Percentiles rank a stretch among this genome's conserved stretches.
These are phyloP conservation scores for Erynnis tages DNA, from an alignment of 2,888 invertebrate genomes.

Conservation along the genomic window DNA sequence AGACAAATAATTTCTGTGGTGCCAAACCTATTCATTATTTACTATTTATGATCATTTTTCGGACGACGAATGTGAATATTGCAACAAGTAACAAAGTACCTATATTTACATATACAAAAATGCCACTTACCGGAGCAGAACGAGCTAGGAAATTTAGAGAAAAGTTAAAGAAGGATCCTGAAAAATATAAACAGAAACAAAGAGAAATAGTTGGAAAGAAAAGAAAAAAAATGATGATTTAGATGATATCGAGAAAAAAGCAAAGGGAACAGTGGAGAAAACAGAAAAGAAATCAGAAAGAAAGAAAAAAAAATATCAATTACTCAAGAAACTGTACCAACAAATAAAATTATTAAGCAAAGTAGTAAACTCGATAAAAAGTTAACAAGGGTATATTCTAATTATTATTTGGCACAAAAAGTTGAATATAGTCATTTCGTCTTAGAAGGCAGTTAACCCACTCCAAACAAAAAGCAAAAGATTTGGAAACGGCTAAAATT, in stretches of 20 bases:
- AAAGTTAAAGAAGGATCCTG: constrained; percentile 27
- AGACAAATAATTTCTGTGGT: constrained; percentile 6
- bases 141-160: constrained; percentile 26
- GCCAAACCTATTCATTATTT: constrained; percentile 12
- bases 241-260: constrained; percentile 18
- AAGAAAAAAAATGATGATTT: constrained; percentile 13
- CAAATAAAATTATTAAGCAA: constrained; percentile 5
- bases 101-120: neutral
- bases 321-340: constrained; percentile 16
- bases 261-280: constrained; percentile 20
- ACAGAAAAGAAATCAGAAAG: constrained; percentile 22
- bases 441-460: neutral
- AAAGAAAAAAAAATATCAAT: neutral
- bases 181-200: constrained; percentile 24
- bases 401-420: neutral
- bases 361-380: constrained; percentile 2
- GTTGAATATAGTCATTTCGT: neutral
- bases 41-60: constrained; percentile 24
- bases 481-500: neutral
- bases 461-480: neutral
- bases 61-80: constrained; percentile 26
- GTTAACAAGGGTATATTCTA: constrained; percentile 3
- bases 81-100: constrained; percentile 13
- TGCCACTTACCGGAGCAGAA: constrained; percentile 28
- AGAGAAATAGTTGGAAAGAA: constrained; percentile 24